Conservation (phyloP, 2,888 invertebrate species). For the Galeopsomyia nigrocyanea region DNA sequence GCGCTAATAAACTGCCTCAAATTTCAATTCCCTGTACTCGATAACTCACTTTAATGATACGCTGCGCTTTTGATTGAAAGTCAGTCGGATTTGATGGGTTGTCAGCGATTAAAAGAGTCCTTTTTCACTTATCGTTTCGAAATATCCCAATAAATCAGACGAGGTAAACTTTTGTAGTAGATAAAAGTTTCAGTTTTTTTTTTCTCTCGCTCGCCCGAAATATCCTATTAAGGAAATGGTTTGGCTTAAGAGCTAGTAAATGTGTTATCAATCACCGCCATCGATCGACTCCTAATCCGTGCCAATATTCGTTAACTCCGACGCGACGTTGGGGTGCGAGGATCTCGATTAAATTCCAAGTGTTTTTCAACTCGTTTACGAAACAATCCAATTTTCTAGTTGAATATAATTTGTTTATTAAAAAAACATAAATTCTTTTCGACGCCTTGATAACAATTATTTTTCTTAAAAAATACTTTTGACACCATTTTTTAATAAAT, state of each 20-base stretch:
- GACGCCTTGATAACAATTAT: neutral
- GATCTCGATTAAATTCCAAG: no score
- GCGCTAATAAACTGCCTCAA: constrained; percentile 18
- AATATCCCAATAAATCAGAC: no score
- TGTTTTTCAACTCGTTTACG: no score
- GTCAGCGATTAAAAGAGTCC: no score
- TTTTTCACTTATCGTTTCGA: no score
- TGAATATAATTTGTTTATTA: no score
- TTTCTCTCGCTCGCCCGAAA: constrained; percentile 1
- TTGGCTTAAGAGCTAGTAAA: constrained; percentile 18
- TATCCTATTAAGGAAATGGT: constrained; percentile 42
- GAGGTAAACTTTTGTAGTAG: constrained; percentile 7
- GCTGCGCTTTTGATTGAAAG: no score
- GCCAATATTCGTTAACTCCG: constrained; percentile 41
- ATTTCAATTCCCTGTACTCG: no score
- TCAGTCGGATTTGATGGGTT: no score
- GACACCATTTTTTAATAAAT: neutral
- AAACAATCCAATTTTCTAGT: no score
- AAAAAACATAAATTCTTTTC: no score
- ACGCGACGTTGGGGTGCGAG: constrained; percentile 11
- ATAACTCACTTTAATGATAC: no score
- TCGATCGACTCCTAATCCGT: constrained; percentile 34
- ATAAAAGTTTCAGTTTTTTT: constrained; percentile 1
- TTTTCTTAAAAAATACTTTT: neutral
- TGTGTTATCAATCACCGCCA: constrained; percentile 43